Conservation (phyloP, 2,888 invertebrate species). For the Catocala fraxini region DNA sequence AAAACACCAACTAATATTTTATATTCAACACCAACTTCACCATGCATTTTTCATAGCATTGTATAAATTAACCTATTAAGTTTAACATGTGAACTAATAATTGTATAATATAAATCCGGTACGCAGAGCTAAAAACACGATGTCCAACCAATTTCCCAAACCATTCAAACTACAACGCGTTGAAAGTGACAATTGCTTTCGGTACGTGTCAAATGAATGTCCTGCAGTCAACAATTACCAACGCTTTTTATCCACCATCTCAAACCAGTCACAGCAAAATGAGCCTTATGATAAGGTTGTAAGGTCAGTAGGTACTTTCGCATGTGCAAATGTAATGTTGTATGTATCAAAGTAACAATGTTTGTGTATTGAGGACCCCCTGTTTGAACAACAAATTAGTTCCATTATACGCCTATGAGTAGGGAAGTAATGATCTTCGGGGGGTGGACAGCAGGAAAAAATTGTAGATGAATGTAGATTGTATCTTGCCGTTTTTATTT, state of each 20-base stretch:
- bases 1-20: too few species aligned
- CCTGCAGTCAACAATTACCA: slow-evolving; percentile 68
- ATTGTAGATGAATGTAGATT: slow-evolving; percentile 40
- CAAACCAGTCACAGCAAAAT: slow-evolving; percentile 31
- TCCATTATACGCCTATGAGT: slow-evolving; percentile 84
- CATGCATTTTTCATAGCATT: too few species aligned
- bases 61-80: slow-evolving; percentile 6
- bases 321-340: slow-evolving; percentile 15
- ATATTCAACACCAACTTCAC: too few species aligned
- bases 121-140: slow-evolving; percentile 71
- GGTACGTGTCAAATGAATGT: slow-evolving; percentile 80
- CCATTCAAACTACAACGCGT: slow-evolving; percentile 60
- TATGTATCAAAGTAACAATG: slow-evolving; percentile 62
- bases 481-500: slow-evolving; percentile 24
- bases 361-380: slow-evolving; percentile 78
- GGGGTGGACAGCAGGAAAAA: slow-evolving; percentile 49
- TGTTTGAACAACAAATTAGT: slow-evolving; percentile 87
- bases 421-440: slow-evolving; percentile 70
- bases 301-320: slow-evolving; percentile 10
- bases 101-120: slow-evolving; percentile 64
- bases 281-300: slow-evolving; percentile 28
- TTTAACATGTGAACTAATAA: slow-evolving; percentile 13
- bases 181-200: slow-evolving; percentile 74
- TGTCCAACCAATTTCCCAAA: slow-evolving; percentile 59
- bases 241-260: slow-evolving; percentile 8